These are phyloP conservation scores for Cheilosia scutellata DNA, from an alignment of 2,888 invertebrate species.

Conservation along the genomic window DNA sequence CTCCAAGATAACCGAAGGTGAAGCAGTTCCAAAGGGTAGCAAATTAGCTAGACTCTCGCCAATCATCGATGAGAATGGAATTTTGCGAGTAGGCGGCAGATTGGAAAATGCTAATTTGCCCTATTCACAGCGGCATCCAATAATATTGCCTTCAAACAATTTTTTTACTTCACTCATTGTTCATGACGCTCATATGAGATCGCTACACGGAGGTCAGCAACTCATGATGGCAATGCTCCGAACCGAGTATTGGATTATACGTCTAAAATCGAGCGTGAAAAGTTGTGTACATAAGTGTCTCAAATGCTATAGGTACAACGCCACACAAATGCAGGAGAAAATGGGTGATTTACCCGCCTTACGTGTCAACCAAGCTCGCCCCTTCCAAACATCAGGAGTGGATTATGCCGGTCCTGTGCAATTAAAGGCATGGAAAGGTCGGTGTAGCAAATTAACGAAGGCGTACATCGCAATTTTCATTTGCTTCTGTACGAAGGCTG, in stretches of 20 bases:
- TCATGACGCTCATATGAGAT: slow-evolving; percentile 3
- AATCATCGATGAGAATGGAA: neutral
- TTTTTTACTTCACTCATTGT: neutral
- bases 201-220: slow-evolving; percentile 22
- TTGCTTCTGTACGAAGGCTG: slow-evolving; percentile 52
- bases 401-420: neutral
- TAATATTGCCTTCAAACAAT: slow-evolving; percentile 14
- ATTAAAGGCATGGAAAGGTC: neutral
- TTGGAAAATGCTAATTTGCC: slow-evolving; percentile 19
- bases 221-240: slow-evolving; percentile 25
- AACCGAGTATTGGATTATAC: slow-evolving; percentile 12
- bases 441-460: neutral
- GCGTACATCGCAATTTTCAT: slow-evolving; percentile 47
- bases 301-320: neutral
- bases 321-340: neutral
- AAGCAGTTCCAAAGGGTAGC: neutral
- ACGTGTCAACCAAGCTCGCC: neutral
- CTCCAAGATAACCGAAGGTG: neutral
- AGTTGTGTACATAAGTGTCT: neutral
- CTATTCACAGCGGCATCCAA: slow-evolving; percentile 14
- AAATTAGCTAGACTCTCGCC: slow-evolving; percentile 14
- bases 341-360: neutral
- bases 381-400: neutral
- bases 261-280: neutral
- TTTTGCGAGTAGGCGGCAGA: slow-evolving; percentile 13